Evolutionary conservation across 2,888 invertebrate species (phyloP).

Genomic region (Lasioglossum lativentre): DNA sequence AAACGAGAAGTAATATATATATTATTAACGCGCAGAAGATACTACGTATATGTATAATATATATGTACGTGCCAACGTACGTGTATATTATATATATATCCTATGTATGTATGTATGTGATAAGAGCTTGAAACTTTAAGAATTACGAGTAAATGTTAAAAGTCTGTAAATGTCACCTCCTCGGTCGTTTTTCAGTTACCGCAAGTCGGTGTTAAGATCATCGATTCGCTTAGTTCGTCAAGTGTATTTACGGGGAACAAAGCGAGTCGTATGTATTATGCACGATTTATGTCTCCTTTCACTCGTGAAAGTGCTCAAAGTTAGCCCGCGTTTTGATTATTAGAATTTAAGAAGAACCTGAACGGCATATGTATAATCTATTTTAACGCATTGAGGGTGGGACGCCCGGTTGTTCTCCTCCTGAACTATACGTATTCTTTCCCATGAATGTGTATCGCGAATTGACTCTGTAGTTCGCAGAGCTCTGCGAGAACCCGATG

Average conservation of each 20-base stretch:
- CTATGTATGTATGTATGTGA: constrained; percentile 25
- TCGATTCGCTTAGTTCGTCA: constrained; percentile 42
- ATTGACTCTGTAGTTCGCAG: not conserved
- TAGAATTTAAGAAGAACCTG: constrained; percentile 23
- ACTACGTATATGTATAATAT: constrained; percentile 31
- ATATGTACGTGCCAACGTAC: not conserved
- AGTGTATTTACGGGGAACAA: constrained; percentile 44
- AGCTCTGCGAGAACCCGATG: not conserved
- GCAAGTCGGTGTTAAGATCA: constrained; percentile 48
- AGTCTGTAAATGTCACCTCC: constrained; percentile 61
- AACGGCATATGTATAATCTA: constrained; percentile 23
- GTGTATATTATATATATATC: not conserved
- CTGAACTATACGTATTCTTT: not conserved
- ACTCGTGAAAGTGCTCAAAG: constrained; percentile 52
- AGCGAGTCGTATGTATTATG: constrained; percentile 51
- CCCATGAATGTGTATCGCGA: not conserved
- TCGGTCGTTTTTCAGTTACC: constrained; percentile 56
- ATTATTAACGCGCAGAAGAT: constrained; percentile 57
- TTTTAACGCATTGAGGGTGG: constrained; percentile 38
- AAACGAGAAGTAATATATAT: constrained; percentile 60
- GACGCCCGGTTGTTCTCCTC: not conserved
- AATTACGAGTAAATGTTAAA: constrained; percentile 59
- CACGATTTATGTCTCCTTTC: constrained; percentile 66
- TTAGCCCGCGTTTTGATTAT: constrained; percentile 28
- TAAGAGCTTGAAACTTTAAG: constrained; percentile 63